Evolutionary conservation across 2,113 vertebrate genomes (phyloP).

Genomic region (Callipepla squamata): DNA sequence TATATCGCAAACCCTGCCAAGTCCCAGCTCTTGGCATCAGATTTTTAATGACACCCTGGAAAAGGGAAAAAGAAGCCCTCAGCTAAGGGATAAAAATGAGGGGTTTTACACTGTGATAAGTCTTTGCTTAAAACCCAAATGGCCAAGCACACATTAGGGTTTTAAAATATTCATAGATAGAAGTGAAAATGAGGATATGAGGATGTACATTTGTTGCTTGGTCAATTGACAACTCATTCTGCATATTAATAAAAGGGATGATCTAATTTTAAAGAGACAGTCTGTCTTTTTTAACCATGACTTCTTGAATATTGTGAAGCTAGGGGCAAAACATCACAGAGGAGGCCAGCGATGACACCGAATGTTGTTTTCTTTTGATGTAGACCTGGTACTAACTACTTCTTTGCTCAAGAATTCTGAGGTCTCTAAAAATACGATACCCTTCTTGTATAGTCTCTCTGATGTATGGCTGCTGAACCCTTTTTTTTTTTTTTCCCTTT

Average conservation of each 20-base stretch:
- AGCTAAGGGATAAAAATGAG: slow-evolving; percentile 87
- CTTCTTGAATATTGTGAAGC: slow-evolving; percentile 72
- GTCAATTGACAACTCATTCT: slow-evolving; percentile 87
- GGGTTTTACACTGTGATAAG: slow-evolving; percentile 83
- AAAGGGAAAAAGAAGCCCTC: slow-evolving; percentile 83
- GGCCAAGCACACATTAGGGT: slow-evolving; percentile 86
- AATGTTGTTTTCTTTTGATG: slow-evolving; percentile 76
- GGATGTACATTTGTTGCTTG: slow-evolving; percentile 87
- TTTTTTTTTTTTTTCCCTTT: slow-evolving; percentile 36
- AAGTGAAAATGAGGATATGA: slow-evolving; percentile 85
- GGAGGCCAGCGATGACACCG: slow-evolving; percentile 51
- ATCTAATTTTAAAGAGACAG: slow-evolving; percentile 83
- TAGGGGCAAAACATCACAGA: slow-evolving; percentile 74
- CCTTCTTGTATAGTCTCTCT: slow-evolving; percentile 67
- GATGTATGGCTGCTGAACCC: slow-evolving; percentile 59
- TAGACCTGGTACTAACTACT: slow-evolving; percentile 71
- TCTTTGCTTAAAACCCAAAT: slow-evolving; percentile 86
- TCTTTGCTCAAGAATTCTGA: slow-evolving; percentile 75
- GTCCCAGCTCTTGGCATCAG: slow-evolving; percentile 86
- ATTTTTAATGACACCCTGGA: slow-evolving; percentile 89
- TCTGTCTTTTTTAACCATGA: slow-evolving; percentile 62
- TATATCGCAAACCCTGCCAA: slow-evolving; percentile 90
- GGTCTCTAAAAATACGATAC: slow-evolving; percentile 57
- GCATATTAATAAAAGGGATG: slow-evolving; percentile 87
- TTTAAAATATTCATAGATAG: slow-evolving; percentile 96